A percentile compares a stretch with the other conserved stretches of the same genome.
phyloP scores from a whole-genome alignment of 2,113 vertebrate species.

The Podocnemis expansa region DNA sequence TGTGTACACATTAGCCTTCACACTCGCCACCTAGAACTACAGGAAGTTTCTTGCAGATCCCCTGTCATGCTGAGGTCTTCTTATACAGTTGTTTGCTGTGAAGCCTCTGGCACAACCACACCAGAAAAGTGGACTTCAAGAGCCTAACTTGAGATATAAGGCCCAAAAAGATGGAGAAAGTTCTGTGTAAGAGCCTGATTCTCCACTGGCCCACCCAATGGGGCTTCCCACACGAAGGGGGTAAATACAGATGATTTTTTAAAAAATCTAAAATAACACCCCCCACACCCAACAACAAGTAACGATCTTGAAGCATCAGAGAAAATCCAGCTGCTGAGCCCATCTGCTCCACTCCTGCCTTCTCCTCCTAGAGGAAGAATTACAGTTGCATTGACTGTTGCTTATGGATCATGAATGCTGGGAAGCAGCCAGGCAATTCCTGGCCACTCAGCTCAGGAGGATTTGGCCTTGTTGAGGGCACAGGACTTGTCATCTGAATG shows the following conservation, averaged over 20 bases:
- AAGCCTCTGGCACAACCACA: fast-evolving
- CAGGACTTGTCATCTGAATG: fast-evolving
- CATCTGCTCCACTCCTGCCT: not conserved
- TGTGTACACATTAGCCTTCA: not conserved
- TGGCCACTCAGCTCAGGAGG: fast-evolving
- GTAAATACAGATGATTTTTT: not conserved
- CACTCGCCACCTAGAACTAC: not conserved
- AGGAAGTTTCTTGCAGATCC: fast-evolving
- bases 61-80: not conserved
- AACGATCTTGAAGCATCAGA: not conserved
- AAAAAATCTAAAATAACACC: not conserved
- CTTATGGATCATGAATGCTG: not conserved
- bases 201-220: not conserved
- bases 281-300: not conserved
- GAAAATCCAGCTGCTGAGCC: not conserved
- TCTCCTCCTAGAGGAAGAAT: fast-evolving
- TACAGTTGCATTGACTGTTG: fast-evolving
- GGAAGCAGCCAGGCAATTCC: not conserved
- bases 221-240: not conserved
- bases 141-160: fast-evolving
- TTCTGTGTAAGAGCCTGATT: not conserved
- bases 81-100: fast-evolving
- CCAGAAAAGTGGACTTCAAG: not conserved
- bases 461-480: not conserved
- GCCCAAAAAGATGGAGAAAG: not conserved